phyloP scores from a whole-genome alignment of 2,888 invertebrate species.

The Tetrapedia diversipes region DNA sequence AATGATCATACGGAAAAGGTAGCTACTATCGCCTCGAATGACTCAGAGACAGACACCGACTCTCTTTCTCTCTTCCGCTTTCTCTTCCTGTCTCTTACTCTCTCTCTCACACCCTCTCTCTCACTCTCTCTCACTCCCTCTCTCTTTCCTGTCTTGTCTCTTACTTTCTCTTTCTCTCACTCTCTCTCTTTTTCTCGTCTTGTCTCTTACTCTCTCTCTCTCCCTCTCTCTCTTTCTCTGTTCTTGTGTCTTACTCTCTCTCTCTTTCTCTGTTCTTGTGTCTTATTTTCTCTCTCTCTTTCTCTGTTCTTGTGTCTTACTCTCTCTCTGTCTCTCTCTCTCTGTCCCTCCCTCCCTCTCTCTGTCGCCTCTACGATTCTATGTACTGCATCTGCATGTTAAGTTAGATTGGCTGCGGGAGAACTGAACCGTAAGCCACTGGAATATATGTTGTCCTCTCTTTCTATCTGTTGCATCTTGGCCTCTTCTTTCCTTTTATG shows the following conservation, averaged over 20 bases:
- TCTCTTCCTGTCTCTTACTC: slow-evolving; percentile 15
- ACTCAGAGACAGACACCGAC: slow-evolving; percentile 46
- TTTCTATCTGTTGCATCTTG: slow-evolving; percentile 42
- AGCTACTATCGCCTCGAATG: slow-evolving; percentile 54
- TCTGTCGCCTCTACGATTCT: slow-evolving; percentile 65
- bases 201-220: slow-evolving; percentile 17
- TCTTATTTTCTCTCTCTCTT: slow-evolving; percentile 8
- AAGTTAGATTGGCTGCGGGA: slow-evolving; percentile 75
- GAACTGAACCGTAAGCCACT: slow-evolving; percentile 74
- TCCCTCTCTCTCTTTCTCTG: slow-evolving; percentile 16
- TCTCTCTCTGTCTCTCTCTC: slow-evolving; percentile 2
- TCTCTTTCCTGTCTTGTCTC: slow-evolving; percentile 37
- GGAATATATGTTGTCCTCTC: slow-evolving; percentile 68
- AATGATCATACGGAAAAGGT: slow-evolving; percentile 53
- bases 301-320: no score
- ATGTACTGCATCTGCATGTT: slow-evolving; percentile 75
- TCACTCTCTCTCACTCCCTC: slow-evolving; percentile 21
- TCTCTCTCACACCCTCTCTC: not conserved
- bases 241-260: not conserved
- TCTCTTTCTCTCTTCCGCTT: slow-evolving; percentile 29
- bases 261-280: no score
- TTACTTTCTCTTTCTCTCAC: slow-evolving; percentile 11
- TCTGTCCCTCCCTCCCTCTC: slow-evolving; percentile 26
- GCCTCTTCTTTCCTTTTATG: slow-evolving; percentile 21
- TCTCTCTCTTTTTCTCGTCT: slow-evolving; percentile 5